These are phyloP conservation scores for Lampropteryx suffumata DNA, from an alignment of 2,888 invertebrate species.

Conservation along the genomic window DNA sequence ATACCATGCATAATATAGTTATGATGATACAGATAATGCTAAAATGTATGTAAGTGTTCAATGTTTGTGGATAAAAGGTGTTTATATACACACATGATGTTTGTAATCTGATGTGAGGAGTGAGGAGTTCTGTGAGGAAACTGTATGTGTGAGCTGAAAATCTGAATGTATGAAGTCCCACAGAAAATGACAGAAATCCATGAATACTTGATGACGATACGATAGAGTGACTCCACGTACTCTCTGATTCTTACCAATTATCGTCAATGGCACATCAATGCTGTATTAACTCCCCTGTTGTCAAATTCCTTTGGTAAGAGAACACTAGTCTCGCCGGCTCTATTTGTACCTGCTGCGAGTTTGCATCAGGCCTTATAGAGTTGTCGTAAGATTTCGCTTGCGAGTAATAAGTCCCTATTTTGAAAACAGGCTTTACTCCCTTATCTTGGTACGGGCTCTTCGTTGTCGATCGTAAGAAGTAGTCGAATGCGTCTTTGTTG, in stretches of 20 bases:
- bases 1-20: constrained; percentile 24
- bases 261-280: constrained; percentile 61
- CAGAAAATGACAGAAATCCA: constrained; percentile 34
- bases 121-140: too few relatives aligned
- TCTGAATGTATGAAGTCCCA: constrained; percentile 34
- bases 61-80: constrained; percentile 9
- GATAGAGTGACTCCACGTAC: constrained; percentile 42
- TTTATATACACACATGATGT: constrained; percentile 21
- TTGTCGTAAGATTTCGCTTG: constrained; percentile 73
- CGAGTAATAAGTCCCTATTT: constrained; percentile 74
- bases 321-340: constrained; percentile 70
- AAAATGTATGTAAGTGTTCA: constrained; percentile 8
- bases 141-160: constrained; percentile 22
- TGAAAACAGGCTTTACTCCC: constrained; percentile 65
- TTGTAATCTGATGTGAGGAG: constrained; percentile 15
- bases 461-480: constrained; percentile 76
- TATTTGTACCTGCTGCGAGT: constrained; percentile 75
- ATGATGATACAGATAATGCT: constrained; percentile 6
- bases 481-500: constrained; percentile 67
- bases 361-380: constrained; percentile 75
- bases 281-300: constrained; percentile 57
- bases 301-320: constrained; percentile 72
- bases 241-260: constrained; percentile 69
- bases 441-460: constrained; percentile 76
- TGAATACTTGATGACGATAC: constrained; percentile 37